Percentiles rank a stretch among this genome's conserved stretches.
Conservation (phyloP, 2,888 invertebrate species). For the Dastarcus helophoroides region DNA sequence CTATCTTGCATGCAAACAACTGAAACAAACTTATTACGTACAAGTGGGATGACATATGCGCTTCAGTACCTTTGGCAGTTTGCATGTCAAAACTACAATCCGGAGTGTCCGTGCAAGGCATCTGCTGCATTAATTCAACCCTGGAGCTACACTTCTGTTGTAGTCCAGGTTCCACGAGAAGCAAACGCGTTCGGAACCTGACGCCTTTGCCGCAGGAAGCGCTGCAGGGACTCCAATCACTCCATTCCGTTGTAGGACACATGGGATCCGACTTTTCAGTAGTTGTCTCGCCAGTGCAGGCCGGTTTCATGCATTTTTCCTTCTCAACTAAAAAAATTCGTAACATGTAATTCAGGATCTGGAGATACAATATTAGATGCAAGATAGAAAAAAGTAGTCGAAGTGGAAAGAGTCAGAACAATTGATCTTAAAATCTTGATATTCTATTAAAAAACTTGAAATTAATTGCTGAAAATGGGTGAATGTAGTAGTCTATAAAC, state of each 20-base stretch:
- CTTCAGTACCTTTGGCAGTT: constrained; percentile 59
- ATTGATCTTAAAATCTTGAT: too few relatives aligned
- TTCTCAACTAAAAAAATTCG: constrained; percentile 52
- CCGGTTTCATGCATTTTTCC: constrained; percentile 65
- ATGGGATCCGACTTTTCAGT: constrained; percentile 47
- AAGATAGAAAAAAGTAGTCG: too few relatives aligned
- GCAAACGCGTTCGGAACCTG: constrained; percentile 57
- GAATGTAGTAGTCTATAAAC: too few relatives aligned
- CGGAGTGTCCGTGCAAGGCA: constrained; percentile 52
- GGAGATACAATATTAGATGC: too few relatives aligned
- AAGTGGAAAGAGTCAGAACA: too few relatives aligned
- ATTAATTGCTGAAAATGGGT: too few relatives aligned
- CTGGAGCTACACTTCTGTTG: constrained; percentile 54
- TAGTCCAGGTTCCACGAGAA: constrained; percentile 52
- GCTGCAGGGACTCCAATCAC: constrained; percentile 86
- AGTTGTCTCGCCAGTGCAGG: constrained; percentile 40
- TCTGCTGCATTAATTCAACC: constrained; percentile 65
- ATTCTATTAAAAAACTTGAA: too few relatives aligned
- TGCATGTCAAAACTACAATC: constrained; percentile 62
- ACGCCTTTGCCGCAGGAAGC: constrained; percentile 80
- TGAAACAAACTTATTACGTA: constrained; percentile 29
- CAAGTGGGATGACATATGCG: neutral
- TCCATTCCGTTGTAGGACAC: constrained; percentile 80
- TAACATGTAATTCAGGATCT: too few relatives aligned
- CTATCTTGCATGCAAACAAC: constrained; percentile 73